A percentile compares a stretch with the other conserved stretches of the same genome.
Conservation (phyloP, 2,113 vertebrate genomes). For the Upupa epops region DNA sequence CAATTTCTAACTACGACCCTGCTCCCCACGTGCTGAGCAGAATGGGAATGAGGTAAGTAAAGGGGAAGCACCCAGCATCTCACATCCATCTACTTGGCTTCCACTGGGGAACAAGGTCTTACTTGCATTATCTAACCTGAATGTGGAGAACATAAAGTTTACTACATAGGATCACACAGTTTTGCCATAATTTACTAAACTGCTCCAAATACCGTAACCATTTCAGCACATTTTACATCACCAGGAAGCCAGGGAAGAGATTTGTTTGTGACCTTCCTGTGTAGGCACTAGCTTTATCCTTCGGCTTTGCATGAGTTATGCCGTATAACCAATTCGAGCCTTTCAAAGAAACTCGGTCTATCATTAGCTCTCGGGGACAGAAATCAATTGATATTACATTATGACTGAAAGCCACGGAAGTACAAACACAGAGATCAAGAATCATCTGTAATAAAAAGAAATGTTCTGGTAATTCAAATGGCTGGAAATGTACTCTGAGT, state of each 20-base stretch:
- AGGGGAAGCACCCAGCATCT: neutral
- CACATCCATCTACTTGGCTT: neutral
- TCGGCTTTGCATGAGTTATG: neutral
- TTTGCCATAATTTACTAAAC: neutral
- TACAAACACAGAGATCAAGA: constrained; percentile 29
- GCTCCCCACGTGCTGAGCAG: neutral
- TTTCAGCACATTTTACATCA: neutral
- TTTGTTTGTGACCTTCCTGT: neutral
- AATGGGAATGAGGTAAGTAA: neutral
- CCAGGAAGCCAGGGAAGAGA: neutral
- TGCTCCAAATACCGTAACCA: neutral
- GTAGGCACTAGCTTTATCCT: neutral
- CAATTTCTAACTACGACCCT: neutral
- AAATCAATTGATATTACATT: constrained; percentile 25
- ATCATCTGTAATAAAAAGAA: constrained; percentile 13
- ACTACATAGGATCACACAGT: neutral
- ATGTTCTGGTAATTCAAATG: constrained; percentile 19
- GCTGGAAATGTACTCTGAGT: constrained; percentile 13
- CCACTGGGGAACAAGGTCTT: neutral
- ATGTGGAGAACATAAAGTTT: neutral
- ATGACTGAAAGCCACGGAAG: neutral
- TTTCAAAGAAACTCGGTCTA: constrained; percentile 39
- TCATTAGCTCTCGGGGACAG: constrained; percentile 45
- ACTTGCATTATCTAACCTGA: neutral
- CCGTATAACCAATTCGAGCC: neutral